Evolutionary conservation across 1,140 invertebrate genomes (phyloP).

Genomic region (Aricia agestis): DNA sequence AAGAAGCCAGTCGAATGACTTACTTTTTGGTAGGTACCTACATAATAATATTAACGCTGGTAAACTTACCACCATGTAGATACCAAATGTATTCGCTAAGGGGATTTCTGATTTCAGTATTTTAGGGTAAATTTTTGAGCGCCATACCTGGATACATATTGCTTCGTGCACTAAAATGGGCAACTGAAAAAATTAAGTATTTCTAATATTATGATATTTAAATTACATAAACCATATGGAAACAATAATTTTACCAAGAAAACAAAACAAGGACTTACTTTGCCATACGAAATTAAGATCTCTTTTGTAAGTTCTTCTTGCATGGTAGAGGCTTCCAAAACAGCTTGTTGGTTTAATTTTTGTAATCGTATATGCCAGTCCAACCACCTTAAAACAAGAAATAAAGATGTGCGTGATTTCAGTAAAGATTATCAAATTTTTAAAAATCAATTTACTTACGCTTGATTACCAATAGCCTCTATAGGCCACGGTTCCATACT

Average conservation of each 20-base stretch:
- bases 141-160: conserved; percentile 86
- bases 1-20: no score
- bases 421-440: no score
- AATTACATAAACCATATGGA: no score
- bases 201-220: no score
- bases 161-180: conserved; percentile 84
- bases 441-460: conserved; percentile 42
- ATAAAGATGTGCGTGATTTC: not conserved
- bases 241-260: not conserved
- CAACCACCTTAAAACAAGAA: conserved; percentile 78
- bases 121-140: conserved; percentile 83
- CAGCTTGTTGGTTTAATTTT: conserved; percentile 87
- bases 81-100: conserved; percentile 81
- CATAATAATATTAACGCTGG: not conserved
- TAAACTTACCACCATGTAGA: conserved; percentile 80
- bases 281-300: conserved; percentile 79
- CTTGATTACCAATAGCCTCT: conserved; percentile 60
- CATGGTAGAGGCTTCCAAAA: conserved; percentile 81
- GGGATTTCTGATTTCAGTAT: conserved; percentile 81
- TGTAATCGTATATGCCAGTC: conserved; percentile 86
- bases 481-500: conserved; percentile 60
- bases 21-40: no score
- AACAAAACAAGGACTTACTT: conserved; percentile 66
- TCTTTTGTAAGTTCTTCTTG: conserved; percentile 86
- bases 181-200: conserved; percentile 67